Conservation (phyloP, 2,888 invertebrate species). For the Ennomos fuscantarius region DNA sequence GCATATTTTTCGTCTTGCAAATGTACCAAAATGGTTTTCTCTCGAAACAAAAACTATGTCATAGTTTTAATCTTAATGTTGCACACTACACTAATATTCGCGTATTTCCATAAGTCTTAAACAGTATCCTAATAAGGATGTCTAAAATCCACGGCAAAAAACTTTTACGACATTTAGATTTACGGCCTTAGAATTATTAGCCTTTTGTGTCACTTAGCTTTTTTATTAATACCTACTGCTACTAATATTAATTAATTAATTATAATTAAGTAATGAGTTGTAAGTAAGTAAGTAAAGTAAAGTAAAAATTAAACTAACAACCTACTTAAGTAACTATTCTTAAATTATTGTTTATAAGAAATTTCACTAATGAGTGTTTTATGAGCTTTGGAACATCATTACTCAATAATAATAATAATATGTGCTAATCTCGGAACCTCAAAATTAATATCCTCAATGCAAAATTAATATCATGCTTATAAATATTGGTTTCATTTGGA, state of each 20-base stretch:
- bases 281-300: too few relatives aligned
- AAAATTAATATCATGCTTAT: too few relatives aligned
- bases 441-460: too few relatives aligned
- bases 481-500: too few relatives aligned
- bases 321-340: neutral
- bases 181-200: slow-evolving; percentile 13
- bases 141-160: slow-evolving; percentile 18
- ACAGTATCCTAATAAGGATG: slow-evolving; percentile 12
- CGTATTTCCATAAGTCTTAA: slow-evolving; percentile 8
- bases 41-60: neutral
- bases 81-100: slow-evolving; percentile 27
- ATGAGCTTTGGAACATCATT: neutral
- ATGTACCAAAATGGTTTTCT: neutral
- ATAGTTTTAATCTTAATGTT: slow-evolving; percentile 13
- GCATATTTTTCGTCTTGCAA: too few relatives aligned
- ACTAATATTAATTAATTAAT: too few relatives aligned
- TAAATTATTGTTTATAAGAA: neutral
- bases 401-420: too few relatives aligned
- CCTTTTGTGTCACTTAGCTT: neutral
- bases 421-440: too few relatives aligned
- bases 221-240: slow-evolving; percentile 2
- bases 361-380: slow-evolving; percentile 7
- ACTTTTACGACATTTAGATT: slow-evolving; percentile 19
- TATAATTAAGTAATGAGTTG: too few relatives aligned
- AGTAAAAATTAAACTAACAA: too few relatives aligned